A percentile compares a stretch with the other conserved stretches of the same genome.
Conservation (phyloP, 2,888 invertebrate genomes). For the Idaea straminata region DNA sequence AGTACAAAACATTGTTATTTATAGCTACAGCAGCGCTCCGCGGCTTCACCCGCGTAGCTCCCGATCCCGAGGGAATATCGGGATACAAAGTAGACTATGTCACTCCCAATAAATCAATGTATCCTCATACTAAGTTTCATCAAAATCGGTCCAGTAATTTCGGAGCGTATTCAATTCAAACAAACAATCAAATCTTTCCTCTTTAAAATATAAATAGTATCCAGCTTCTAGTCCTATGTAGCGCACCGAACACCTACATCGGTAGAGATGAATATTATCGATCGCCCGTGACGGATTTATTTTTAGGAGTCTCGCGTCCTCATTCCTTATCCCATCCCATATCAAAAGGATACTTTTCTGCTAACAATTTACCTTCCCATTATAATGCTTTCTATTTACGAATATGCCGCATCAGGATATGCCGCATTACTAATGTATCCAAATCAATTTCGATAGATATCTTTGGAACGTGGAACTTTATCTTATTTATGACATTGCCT, state of each 20-base stretch:
- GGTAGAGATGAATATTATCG: conserved; percentile 21
- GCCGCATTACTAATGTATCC: not conserved
- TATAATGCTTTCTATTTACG: not conserved
- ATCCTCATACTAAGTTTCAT: too few relatives aligned
- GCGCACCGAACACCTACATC: conserved; percentile 12
- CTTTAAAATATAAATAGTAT: conserved; percentile 8
- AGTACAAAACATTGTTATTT: conserved; percentile 2
- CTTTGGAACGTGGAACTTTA: not conserved
- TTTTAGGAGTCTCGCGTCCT: conserved; percentile 26
- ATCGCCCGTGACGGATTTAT: conserved; percentile 27
- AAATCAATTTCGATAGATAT: not conserved
- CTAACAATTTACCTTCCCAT: not conserved
- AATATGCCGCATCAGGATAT: not conserved
- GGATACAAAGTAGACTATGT: too few relatives aligned
- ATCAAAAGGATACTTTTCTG: conserved; percentile 16
- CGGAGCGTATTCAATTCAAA: too few relatives aligned
- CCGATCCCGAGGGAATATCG: too few relatives aligned
- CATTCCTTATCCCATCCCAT: conserved; percentile 19
- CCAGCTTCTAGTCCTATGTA: conserved; percentile 7
- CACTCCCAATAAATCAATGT: too few relatives aligned
- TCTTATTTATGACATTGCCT: not conserved
- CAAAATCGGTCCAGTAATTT: too few relatives aligned
- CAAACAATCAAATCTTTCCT: too few relatives aligned
- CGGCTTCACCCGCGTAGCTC: too few relatives aligned
- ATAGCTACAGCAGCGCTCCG: too few relatives aligned